Base-by-base conservation (phyloP, 2,888 invertebrate genomes). In the Eilema sororculum region DNA sequence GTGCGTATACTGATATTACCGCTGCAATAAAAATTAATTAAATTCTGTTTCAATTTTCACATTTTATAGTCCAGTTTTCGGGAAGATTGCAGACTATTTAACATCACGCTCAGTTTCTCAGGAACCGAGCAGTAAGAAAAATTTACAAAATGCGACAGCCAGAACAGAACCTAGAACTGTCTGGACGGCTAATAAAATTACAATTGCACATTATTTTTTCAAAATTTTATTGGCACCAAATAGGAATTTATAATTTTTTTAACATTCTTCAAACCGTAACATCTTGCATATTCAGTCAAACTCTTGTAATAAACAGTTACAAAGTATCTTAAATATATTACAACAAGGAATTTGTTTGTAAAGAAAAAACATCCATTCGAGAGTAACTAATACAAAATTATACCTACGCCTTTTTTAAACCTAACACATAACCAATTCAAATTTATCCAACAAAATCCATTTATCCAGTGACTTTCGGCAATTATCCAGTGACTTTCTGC, bases 281-380 rank as follows among this genome's bases (percentile, higher is more conserved):
- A 69, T 66, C n/a, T 41, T 70, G 56, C 69, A 69, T 69, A 66
- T 65, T 69, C 65, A 65, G 69, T 69, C 56, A 24, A 58, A 59
- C 58, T 1, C 25, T 46, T n/a, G 13, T 37, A 65, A 46, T 59
- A 58, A 56, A 68, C 41, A 12, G 63, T 68, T 68, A 57, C 63
- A 68, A 64, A 59, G n/a, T n/a, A 33, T 30, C 68, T 68, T 46
- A 30, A 60, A 30, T 28, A 68, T 64, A 58, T 37, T 41, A 60
- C 60, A 60, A 69, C 24, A 65, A 69, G 33, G 33, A 60, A 65
- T 69, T 65, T 67, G 9, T n/a, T 65, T 60, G 8, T 52, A 52
- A 52, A 52, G 46, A n/a, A 59, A 46, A 63, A 22, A 69, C 56
- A 65, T 56, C 22, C 22, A 57, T 65, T 57, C 56, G 65, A 57